These are phyloP conservation scores for Agrotis ipsilon DNA, from an alignment of 2,888 invertebrate genomes.

Conservation along the genomic window DNA sequence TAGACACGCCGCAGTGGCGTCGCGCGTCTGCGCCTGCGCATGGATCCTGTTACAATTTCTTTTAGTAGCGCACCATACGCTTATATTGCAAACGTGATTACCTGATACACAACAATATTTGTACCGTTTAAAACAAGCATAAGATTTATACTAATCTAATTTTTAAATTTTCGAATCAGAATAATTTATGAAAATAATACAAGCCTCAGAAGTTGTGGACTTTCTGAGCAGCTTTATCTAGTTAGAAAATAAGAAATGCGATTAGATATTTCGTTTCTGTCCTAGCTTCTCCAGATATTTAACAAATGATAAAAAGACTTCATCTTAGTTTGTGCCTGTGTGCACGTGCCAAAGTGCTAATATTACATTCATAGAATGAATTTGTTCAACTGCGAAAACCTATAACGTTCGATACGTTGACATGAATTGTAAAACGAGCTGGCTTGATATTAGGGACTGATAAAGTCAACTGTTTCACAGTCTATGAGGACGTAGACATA, in stretches of 20 bases:
- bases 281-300: conserved; percentile 25
- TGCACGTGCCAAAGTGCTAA: conserved; percentile 46
- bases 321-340: too few relatives aligned
- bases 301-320: conserved; percentile 18
- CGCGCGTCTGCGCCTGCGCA: conserved; percentile 50
- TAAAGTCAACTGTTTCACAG: conserved; percentile 22
- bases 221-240: background rate
- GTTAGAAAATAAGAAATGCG: background rate
- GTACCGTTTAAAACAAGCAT: background rate
- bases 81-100: conserved; percentile 23
- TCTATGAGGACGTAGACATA: background rate
- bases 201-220: background rate
- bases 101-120: background rate
- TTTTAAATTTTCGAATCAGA: background rate
- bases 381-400: conserved; percentile 47
- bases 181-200: too few relatives aligned
- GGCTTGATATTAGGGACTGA: conserved; percentile 30
- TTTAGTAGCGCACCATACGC: conserved; percentile 60
- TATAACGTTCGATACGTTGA: conserved; percentile 51
- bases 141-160: background rate
- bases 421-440: conserved; percentile 48
- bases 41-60: conserved; percentile 69
- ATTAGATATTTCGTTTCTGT: background rate
- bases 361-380: conserved; percentile 55
- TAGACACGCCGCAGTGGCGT: conserved; percentile 72